Evolutionary conservation across 1,140 invertebrate genomes (phyloP), one percentile per base, ranked within the genome.

Genomic region (Brachionus rubens): DNA sequence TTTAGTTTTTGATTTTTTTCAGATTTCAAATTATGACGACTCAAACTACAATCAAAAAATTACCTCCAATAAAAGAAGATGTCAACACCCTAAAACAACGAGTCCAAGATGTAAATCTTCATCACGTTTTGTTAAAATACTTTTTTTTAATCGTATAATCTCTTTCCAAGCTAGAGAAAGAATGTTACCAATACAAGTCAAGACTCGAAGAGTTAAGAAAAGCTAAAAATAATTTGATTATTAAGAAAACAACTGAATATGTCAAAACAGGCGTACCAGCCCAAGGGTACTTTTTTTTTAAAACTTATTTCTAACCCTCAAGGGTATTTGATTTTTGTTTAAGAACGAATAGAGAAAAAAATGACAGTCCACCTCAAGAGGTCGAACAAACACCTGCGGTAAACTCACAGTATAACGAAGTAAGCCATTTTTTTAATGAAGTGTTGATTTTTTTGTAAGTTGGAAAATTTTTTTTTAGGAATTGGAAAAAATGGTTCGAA

Each of bases 161-260:
- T 48, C n/a, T 4, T 1, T 26, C 26, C 26, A 26, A 54, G 68
- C 46, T 72, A 41, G 68, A 72, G 50, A 72, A 46, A 48, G 68
- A 72, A 72, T 43, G 48, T 1, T 16, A n/a, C 7, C 46, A 54
- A 21, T 72, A 72, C 28, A 72, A 72, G 19, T 54, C 46, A 21
- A 48, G 68, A 72, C 46, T 72, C 12, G 68, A 72, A 21, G 68
- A 72, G 28, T 48, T 72, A 19, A 14, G 68, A 33, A 72, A 72
- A 24, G 68, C 68, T 7, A 72, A 72, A 26, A 72, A 72, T 36
- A 72, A 72, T 41, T 19, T 72, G 9, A 40, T 72, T 19, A 72
- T 72, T 21, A 72, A 72, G 30, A 72, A 72, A 48, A 72, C 68
- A 2, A 72, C 68, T 33, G 68, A 72, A 24, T 72, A 72, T 41